These are phyloP conservation scores for Hetaerina titia DNA, from an alignment of 2,888 invertebrate species.

Conservation along the genomic window DNA sequence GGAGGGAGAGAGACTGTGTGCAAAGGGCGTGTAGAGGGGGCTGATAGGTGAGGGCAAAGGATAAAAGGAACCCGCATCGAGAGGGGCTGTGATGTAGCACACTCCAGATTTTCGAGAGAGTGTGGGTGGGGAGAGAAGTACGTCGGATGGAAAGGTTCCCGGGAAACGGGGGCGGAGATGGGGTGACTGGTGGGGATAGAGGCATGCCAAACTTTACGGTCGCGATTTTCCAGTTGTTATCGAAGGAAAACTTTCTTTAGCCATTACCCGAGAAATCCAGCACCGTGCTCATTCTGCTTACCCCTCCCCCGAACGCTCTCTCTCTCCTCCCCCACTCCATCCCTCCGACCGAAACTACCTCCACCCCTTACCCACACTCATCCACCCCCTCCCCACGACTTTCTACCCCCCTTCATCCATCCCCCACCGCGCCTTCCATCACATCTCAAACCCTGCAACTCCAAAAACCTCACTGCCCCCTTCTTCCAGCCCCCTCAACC, in stretches of 20 bases:
- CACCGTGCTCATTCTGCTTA: slow-evolving; percentile 51
- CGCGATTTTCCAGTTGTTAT: slow-evolving; percentile 66
- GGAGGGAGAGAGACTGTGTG: background rate
- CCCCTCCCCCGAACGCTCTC: slow-evolving; percentile 51
- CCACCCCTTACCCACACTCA: slow-evolving; percentile 69
- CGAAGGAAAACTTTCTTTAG: slow-evolving; percentile 63
- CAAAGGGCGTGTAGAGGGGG: slow-evolving; percentile 69
- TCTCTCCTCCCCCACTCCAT: slow-evolving; percentile 58
- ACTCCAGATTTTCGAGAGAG: slow-evolving; percentile 76
- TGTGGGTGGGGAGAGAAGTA: slow-evolving; percentile 76
- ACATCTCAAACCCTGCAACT: slow-evolving; percentile 68
- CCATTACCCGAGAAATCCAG: slow-evolving; percentile 60
- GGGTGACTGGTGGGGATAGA: slow-evolving; percentile 77
- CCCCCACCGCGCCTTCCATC: slow-evolving; percentile 42
- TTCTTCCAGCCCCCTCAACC: background rate
- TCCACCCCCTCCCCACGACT: background rate
- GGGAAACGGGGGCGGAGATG: slow-evolving; percentile 69
- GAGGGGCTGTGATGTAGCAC: slow-evolving; percentile 77
- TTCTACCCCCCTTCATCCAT: background rate
- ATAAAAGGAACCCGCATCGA: slow-evolving; percentile 75
- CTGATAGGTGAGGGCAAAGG: slow-evolving; percentile 69
- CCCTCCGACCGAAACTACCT: slow-evolving; percentile 73
- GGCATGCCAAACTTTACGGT: slow-evolving; percentile 81
- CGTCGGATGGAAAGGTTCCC: slow-evolving; percentile 77
- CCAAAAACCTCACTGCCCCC: background rate